phyloP scores from a whole-genome alignment of 2,113 vertebrate species.

The Elanoides forficatus region DNA sequence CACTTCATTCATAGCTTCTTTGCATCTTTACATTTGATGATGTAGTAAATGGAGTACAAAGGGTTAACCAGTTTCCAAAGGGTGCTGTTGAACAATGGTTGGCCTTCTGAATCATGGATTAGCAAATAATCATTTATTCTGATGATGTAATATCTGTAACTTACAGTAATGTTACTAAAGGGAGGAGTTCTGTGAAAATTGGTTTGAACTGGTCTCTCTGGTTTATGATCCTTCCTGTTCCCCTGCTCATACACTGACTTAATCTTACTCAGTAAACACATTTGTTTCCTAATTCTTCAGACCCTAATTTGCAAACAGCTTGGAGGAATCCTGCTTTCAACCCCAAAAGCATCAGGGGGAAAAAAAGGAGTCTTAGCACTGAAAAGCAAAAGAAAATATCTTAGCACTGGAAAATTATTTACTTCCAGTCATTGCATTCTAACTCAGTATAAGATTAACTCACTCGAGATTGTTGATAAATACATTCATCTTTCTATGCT shows the following conservation, averaged over 20 bases:
- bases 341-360: neutral
- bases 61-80: slow-evolving; percentile 4
- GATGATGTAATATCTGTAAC: slow-evolving; percentile 46
- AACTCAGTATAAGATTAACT: neutral
- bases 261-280: slow-evolving; percentile 20
- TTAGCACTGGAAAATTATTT: neutral
- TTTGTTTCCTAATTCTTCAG: slow-evolving; percentile 24
- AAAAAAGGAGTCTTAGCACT: neutral
- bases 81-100: slow-evolving; percentile 1
- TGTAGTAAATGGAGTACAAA: neutral
- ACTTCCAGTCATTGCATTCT: neutral
- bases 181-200: slow-evolving; percentile 52
- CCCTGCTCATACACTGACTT: slow-evolving; percentile 5
- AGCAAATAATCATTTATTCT: slow-evolving; percentile 48
- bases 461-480: neutral
- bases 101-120: slow-evolving; percentile 41
- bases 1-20: neutral
- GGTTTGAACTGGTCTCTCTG: slow-evolving; percentile 55
- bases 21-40: neutral
- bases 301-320: neutral
- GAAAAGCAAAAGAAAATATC: neutral
- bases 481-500: neutral
- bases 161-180: slow-evolving; percentile 26
- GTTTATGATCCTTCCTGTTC: slow-evolving; percentile 58
- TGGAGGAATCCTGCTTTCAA: neutral